Evolutionary conservation across 2,113 vertebrate species (phyloP).

Genomic region (Lasiurus borealis): DNA sequence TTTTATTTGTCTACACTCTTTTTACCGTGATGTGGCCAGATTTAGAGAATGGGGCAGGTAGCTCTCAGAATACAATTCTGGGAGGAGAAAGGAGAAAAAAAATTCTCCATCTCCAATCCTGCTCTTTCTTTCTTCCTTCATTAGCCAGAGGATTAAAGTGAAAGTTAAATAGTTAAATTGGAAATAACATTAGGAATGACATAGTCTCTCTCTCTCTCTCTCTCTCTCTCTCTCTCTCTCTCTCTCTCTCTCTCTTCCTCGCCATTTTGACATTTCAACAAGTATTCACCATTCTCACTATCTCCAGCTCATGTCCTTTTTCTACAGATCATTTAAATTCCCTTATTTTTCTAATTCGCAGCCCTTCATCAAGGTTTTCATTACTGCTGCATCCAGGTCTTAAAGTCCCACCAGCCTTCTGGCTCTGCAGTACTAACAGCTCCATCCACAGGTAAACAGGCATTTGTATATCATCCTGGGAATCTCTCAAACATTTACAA

Average conservation of each 20-base stretch:
- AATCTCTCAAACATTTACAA: not conserved
- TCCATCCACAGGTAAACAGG: not conserved
- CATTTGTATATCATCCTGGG: not conserved
- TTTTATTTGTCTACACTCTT: conserved; percentile 48
- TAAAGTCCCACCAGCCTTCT: no score
- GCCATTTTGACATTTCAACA: no score
- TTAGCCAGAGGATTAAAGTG: not conserved
- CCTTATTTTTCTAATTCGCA: not conserved
- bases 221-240: not conserved
- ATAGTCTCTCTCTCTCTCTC: no score
- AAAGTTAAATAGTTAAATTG: not conserved
- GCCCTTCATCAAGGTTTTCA: not conserved
- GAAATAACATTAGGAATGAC: not conserved
- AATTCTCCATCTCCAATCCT: not conserved
- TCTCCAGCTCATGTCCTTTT: not conserved
- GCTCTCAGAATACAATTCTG: not conserved
- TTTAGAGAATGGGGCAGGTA: not conserved
- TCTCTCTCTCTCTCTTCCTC: not conserved
- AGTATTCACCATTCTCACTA: not conserved
- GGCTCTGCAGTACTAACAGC: not conserved
- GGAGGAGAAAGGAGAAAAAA: not conserved
- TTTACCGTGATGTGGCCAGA: not conserved
- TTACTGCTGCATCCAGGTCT: not conserved
- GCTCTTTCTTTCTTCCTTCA: not conserved
- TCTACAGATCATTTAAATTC: no score